Base-by-base conservation (phyloP, 2,888 invertebrate species). In the Apodemia zela region DNA sequence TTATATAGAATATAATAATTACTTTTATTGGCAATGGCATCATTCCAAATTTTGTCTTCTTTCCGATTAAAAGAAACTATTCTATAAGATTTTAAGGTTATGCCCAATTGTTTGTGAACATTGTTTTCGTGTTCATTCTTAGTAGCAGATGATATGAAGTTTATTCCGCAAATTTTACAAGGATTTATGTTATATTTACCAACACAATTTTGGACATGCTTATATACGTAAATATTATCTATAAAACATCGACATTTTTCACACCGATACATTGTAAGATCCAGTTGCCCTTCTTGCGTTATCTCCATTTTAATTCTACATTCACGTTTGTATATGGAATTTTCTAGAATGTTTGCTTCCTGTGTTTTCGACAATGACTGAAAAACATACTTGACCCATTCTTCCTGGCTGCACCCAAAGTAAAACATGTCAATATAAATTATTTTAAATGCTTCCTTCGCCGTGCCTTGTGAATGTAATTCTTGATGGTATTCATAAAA, bases 331-430 rank as follows among this genome's bases (percentile, higher is more conserved):
- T 87, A 88, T 59, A 85, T 80, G 15, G 87, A 84, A 66, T 76
- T 71, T 25, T 69, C 65, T 58, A 85, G 69, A 69, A 80, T 73
- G 62, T 72, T 67, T 61, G 71, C 60, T 25, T 74, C 67, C 65
- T 74, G 62, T 49, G 75, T 66, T 64, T 72, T 67, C 38, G 75
- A 62, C 47, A 81, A 61, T 25, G 73, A 69, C 49, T 73, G 70
- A 77, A 83, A 87, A 61, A 87, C 60, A 70, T 85, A 82, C 68
- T 79, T 73, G 2, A 74, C 66, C 89, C 89, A 88, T 62, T 76
- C 69, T 17, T 73, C 68, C 68, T 79, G 80, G 45, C 78, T 73
- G 5, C 72, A 73, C 54, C 76, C 74, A 70, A 84, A 81, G 72
- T 82, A 80, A 69, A 77, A 75, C 35, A 77, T 75, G 70, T 89